Base-by-base conservation (phyloP, 2,797 vertebrate genomes). In the Cynodonichthys magdalenae region DNA sequence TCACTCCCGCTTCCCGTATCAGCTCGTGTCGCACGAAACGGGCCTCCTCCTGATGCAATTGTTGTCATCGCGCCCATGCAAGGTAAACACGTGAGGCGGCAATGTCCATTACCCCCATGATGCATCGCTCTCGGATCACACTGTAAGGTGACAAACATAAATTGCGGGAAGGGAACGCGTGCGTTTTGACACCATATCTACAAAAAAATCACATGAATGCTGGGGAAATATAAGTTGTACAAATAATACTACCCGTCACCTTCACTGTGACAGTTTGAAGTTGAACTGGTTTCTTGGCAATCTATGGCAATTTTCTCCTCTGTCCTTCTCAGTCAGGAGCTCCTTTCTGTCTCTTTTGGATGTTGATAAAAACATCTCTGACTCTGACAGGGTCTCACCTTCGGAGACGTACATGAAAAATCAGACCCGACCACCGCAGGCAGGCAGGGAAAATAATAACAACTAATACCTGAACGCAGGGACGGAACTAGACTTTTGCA, bases 1-100 rank as follows among this genome's bases (percentile, higher is more conserved):
- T 93, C 94, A 95, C 83, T 93, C 92, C 93, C 79, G 91, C 90
- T 86, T 86, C 67, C 66, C 70, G 63, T 71, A 93, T 79, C 81
- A 61, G 74, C 79, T 34, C 3, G 85, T 72, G 81, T 87, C 63
- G 77, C 28, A 86, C 89, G 90, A 87, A 39, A 6, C 81, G 47
- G 69, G 75, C 77, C 75, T 77, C 79, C 56, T 69, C 60, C 71
- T 44, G 31, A 55, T 31, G 55, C 77, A 56, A 68, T 60, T 71
- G 84, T 73, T 85, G 85, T 86, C 76, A 78, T 71, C 65, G 84
- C 81, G 74, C 59, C 42, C 47, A 63, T 18, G 66, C 31, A 39
- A 77, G 64, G 87, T 81, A 85, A 88, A 81, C 84, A 83, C 57
- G 67, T 70, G 77, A 81, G 73, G 69, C 51, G 1, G 67, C 8